Base-by-base conservation (phyloP, 2,797 vertebrate species). In the Aulostomus chinensis region DNA sequence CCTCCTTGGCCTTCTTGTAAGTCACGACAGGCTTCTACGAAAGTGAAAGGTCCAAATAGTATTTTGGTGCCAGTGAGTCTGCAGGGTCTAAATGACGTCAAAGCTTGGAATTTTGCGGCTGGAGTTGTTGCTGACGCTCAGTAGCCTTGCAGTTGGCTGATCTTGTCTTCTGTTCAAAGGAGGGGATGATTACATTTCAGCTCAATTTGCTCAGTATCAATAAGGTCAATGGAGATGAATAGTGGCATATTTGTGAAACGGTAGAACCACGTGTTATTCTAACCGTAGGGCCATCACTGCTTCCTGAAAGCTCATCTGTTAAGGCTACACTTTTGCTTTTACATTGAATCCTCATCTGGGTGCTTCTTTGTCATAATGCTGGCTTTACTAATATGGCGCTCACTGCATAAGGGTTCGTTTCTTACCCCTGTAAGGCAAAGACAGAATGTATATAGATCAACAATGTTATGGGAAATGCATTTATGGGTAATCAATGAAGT, bases 1-100 rank as follows among this genome's bases (percentile, higher is more conserved):
- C 80, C 64, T 80, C 51, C 25, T 18, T 64, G 72, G 66, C 51
- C 71, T 86, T 87, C 80, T 88, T 83, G 81, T 86, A 80, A 89
- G 81, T 86, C 77, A 76, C 50, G 53, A 77, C 70, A 54, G 60
- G 54, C 70, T 84, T 81, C 79, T 68, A 69, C 37, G 46, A 81
- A 80, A 82, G 67, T 63, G 61, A 79, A 78, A 68, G 60, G 37
- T 76, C 72, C 63, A 67, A 76, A 70, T 69, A 47, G 69, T 76
- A 25, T 70, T 74, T 74, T 63, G 86, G 84, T 82, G 84, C 82
- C 86, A 73, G 71, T 5, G 70, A 77, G 80, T 89, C 83, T 89
- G 78, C 51, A 14, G 20, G 42, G 45, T 57, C 56, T 26, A 34
- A 68, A 68, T 84, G 69, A 86, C 68, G 79, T 86, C 71, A 84